phyloP scores from a whole-genome alignment of 2,797 vertebrate species.

The Gobionotothen gibberifrons region DNA sequence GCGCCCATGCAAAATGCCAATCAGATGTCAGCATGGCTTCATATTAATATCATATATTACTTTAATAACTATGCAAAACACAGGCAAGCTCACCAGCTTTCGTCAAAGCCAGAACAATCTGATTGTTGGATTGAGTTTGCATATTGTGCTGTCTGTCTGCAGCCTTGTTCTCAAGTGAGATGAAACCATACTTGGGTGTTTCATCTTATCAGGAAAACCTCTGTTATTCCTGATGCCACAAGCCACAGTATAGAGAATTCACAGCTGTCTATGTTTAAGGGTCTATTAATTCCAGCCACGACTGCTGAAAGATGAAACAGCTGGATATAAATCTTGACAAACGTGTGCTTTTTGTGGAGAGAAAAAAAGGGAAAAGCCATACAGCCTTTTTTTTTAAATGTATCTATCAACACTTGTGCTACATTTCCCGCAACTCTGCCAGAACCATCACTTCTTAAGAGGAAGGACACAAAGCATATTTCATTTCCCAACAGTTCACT shows the following conservation, averaged over 20 bases:
- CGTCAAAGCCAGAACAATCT: constrained; percentile 52
- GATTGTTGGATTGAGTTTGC: constrained; percentile 54
- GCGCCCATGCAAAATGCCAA: constrained; percentile 30
- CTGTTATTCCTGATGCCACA: constrained; percentile 67
- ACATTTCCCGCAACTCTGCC: constrained; percentile 64
- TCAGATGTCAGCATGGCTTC: constrained; percentile 42
- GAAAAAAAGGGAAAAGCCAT: constrained; percentile 27
- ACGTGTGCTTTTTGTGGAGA: constrained; percentile 53
- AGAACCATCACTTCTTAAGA: constrained; percentile 59
- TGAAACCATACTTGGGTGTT: constrained; percentile 60
- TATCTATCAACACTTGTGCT: constrained; percentile 63
- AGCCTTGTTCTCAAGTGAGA: constrained; percentile 55
- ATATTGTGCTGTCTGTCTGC: constrained; percentile 29
- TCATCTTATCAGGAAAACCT: constrained; percentile 71
- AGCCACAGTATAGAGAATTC: constrained; percentile 66
- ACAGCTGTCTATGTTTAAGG: constrained; percentile 76
- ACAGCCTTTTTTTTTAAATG: constrained; percentile 65
- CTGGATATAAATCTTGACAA: constrained; percentile 77
- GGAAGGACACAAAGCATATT: constrained; percentile 68
- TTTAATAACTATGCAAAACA: constrained; percentile 50
- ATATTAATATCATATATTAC: constrained; percentile 32
- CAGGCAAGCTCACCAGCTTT: constrained; percentile 41
- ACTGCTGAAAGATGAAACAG: constrained; percentile 78
- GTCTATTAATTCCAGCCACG: constrained; percentile 78
- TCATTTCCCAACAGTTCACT: constrained; percentile 73